A percentile compares a stretch with the other conserved stretches of the same genome.
Conservation (phyloP, 2,888 invertebrate genomes). For the Rhaphigaster nebulosa region DNA sequence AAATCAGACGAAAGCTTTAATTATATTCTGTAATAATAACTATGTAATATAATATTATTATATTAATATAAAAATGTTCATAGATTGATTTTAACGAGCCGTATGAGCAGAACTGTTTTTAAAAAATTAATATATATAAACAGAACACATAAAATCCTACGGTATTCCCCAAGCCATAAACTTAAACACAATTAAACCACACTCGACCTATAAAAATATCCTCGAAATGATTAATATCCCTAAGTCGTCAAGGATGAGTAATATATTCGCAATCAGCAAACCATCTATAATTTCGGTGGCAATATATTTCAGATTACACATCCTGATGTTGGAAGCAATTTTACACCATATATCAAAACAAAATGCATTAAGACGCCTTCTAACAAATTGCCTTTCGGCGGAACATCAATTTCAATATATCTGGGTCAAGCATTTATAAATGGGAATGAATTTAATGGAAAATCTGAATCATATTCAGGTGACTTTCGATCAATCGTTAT, state of each 20-base stretch:
- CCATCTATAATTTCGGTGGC: conserved; percentile 32
- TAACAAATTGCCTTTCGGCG: conserved; percentile 33
- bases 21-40: no score
- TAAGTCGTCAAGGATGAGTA: background rate
- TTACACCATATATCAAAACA: conserved; percentile 44
- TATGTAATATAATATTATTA: no score
- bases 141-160: background rate
- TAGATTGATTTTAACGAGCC: background rate
- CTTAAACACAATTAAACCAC: background rate
- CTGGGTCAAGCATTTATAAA: conserved; percentile 43
- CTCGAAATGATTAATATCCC: background rate
- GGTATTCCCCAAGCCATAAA: background rate
- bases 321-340: conserved; percentile 2
- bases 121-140: background rate
- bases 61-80: background rate
- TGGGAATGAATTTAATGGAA: background rate
- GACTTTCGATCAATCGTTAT: background rate
- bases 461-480: background rate
- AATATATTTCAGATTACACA: conserved; percentile 35
- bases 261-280: conserved; percentile 38
- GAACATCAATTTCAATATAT: conserved; percentile 42
- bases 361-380: conserved; percentile 40
- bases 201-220: background rate
- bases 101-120: background rate
- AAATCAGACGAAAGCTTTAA: no score